These are phyloP conservation scores for Pseudotriccus pelzelni DNA, from an alignment of 2,797 vertebrate genomes.

Conservation along the genomic window DNA sequence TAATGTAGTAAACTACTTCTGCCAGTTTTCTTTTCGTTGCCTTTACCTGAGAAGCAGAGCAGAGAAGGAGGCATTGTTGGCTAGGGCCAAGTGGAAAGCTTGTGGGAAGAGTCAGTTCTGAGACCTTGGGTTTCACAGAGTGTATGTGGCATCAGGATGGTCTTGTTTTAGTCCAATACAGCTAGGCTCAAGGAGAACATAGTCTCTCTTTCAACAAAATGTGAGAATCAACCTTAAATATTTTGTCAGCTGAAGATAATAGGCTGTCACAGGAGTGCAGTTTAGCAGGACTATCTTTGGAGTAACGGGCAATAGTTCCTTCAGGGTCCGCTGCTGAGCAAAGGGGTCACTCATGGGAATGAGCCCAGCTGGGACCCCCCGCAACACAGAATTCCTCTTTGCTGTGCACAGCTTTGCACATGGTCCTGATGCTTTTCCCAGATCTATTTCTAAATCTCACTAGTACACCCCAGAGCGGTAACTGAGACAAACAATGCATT, in stretches of 20 bases:
- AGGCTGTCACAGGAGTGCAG: background rate
- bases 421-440: background rate
- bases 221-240: background rate
- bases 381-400: background rate
- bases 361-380: fast-evolving
- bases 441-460: background rate
- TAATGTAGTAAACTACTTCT: background rate
- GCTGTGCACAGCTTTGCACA: background rate
- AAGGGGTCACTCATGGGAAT: background rate
- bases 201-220: background rate
- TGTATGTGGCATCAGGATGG: background rate
- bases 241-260: background rate
- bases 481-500: background rate
- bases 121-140: background rate
- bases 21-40: background rate
- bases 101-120: background rate
- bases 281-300: background rate
- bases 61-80: background rate
- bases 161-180: background rate
- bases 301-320: background rate
- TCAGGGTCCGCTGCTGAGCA: background rate
- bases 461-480: background rate
- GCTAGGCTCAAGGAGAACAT: background rate
- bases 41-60: background rate
- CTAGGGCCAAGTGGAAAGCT: background rate